phyloP scores from a whole-genome alignment of 2,113 vertebrate species.

The Turnix velox region DNA sequence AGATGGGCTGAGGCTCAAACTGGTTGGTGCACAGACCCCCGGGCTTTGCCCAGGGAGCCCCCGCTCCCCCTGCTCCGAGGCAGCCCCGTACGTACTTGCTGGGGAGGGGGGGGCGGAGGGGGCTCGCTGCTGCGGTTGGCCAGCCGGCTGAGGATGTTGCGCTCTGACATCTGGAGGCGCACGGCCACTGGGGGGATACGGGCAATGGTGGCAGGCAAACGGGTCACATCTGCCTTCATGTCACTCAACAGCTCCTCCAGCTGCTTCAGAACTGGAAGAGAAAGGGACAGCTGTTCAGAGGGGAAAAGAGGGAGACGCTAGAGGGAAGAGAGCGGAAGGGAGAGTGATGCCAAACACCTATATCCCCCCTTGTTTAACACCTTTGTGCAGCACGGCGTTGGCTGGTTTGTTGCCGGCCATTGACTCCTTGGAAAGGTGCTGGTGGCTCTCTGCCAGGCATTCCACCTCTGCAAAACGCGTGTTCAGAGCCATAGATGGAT shows the following conservation, averaged over 20 bases:
- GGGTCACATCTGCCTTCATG: constrained; percentile 98
- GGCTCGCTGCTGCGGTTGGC: constrained; percentile 90
- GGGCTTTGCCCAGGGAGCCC: accelerated
- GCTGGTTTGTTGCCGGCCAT: constrained; percentile 98
- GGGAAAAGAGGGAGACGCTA: background rate
- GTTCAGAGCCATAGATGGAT: constrained; percentile 97
- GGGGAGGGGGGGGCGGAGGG: constrained; percentile 80
- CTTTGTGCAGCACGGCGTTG: constrained; percentile 98
- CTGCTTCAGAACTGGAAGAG: constrained; percentile 90
- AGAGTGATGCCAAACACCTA: background rate
- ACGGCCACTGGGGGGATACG: constrained; percentile 95
- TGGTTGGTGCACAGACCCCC: background rate
- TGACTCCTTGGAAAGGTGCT: constrained; percentile 97
- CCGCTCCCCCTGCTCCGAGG: background rate
- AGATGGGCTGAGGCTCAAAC: background rate
- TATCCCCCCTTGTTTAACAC: background rate
- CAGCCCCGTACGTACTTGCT: constrained; percentile 76
- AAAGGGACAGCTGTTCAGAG: background rate
- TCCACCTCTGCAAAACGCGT: constrained; percentile 97
- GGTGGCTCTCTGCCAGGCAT: constrained; percentile 95
- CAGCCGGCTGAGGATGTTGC: constrained; percentile 95
- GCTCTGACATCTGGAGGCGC: constrained; percentile 95
- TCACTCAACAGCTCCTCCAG: constrained; percentile 97
- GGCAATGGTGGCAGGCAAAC: constrained; percentile 93
- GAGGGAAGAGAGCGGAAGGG: background rate